These are phyloP conservation scores for Aporrectodea caliginosa DNA, from an alignment of 1,140 invertebrate genomes.

Conservation along the genomic window DNA sequence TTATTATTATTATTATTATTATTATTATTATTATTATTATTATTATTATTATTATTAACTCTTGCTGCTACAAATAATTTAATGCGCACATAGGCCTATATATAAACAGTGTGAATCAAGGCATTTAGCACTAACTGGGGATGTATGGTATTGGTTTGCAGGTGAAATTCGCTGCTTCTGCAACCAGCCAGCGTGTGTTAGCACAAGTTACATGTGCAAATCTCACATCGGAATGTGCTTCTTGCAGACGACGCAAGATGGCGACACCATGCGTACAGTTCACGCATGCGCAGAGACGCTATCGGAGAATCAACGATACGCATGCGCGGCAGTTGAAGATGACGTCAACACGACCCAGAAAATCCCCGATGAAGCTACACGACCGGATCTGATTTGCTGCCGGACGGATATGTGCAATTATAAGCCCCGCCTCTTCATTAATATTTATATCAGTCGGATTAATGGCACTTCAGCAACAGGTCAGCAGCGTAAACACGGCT, in stretches of 20 bases:
- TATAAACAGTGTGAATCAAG: no score
- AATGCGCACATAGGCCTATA: no score
- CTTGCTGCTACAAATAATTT: no score
- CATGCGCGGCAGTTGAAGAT: neutral
- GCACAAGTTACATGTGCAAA: neutral
- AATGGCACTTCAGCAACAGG: neutral
- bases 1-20: neutral
- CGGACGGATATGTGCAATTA: neutral
- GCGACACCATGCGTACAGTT: neutral
- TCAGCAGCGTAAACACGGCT: neutral
- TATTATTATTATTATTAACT: no score
- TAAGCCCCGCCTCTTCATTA: neutral
- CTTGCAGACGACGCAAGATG: neutral
- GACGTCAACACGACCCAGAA: neutral
- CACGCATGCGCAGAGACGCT: neutral
- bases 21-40: no score
- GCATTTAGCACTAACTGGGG: no score
- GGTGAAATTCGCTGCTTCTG: neutral
- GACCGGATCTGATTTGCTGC: neutral
- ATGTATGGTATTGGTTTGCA: no score
- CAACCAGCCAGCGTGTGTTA: neutral
- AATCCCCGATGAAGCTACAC: neutral
- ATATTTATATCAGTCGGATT: neutral
- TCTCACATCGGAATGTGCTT: neutral
- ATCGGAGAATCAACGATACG: neutral